Percentiles rank a stretch among this genome's conserved stretches.
phyloP scores from a whole-genome alignment of 2,888 invertebrate species.

The Ceratothoa steindachneri region DNA sequence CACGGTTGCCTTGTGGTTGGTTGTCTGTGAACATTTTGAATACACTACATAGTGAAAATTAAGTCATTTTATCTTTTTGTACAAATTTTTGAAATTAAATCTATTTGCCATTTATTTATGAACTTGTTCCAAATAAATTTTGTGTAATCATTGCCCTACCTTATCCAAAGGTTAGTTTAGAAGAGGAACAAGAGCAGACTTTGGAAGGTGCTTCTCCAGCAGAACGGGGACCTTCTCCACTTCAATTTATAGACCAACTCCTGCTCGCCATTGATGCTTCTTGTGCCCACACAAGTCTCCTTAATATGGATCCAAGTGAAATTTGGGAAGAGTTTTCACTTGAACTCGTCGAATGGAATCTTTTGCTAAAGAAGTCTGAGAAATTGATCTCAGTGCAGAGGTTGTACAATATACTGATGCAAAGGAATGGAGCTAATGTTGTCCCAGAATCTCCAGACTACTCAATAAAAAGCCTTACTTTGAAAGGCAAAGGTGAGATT shows the following conservation, averaged over 20 bases:
- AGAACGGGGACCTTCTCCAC: not conserved
- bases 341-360: slow-evolving; percentile 80
- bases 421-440: slow-evolving; percentile 10
- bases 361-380: slow-evolving; percentile 81
- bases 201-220: not conserved
- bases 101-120: no score
- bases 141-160: no score
- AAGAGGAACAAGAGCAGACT: no score
- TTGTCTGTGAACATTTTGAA: no score
- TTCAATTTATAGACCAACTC: not conserved
- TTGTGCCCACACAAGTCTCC: no score
- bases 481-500: slow-evolving; percentile 39
- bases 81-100: no score
- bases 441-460: slow-evolving; percentile 4
- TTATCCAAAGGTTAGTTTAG: no score
- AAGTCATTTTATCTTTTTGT: no score
- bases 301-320: not conserved
- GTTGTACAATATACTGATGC: slow-evolving; percentile 55
- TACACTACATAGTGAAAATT: no score
- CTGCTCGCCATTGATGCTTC: not conserved
- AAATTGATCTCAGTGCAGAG: slow-evolving; percentile 76
- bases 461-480: slow-evolving; percentile 31
- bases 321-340: slow-evolving; percentile 79
- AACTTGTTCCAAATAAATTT: no score
- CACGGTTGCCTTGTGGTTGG: no score